Percentiles rank a stretch among this genome's conserved stretches.
phyloP scores from a whole-genome alignment of 1,140 invertebrate genomes.

The Heterodera schachtii region DNA sequence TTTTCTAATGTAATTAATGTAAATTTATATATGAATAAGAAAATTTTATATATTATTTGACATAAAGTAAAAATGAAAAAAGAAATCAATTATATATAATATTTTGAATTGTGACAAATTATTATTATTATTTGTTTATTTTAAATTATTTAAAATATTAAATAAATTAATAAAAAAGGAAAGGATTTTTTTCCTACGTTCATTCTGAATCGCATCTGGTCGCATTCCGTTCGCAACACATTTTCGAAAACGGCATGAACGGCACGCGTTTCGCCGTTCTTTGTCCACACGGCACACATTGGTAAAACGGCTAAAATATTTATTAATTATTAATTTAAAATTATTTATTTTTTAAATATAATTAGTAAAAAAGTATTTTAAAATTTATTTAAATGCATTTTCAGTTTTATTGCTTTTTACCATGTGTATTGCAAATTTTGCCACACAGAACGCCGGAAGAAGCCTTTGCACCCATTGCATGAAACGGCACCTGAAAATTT shows the following conservation, averaged over 20 bases:
- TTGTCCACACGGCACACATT: constrained; percentile 22
- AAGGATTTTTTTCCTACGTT: background rate
- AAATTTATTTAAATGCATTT: too few relatives aligned
- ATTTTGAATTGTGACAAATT: too few relatives aligned
- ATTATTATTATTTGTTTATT: too few relatives aligned
- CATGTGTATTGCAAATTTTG: constrained; percentile 28
- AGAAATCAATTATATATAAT: too few relatives aligned
- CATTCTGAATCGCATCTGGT: constrained; percentile 27
- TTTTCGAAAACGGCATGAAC: constrained; percentile 19
- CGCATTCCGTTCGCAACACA: constrained; percentile 16
- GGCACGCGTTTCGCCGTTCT: constrained; percentile 6
- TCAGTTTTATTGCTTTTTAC: background rate
- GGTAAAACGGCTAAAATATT: constrained; percentile 19
- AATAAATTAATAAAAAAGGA: too few relatives aligned
- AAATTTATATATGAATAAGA: too few relatives aligned
- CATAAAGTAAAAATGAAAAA: too few relatives aligned
- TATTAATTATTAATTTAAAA: background rate
- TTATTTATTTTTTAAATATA: background rate
- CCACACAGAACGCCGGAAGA: constrained; percentile 29
- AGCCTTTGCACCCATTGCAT: constrained; percentile 38
- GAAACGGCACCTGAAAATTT: constrained; percentile 22
- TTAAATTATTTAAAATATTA: too few relatives aligned
- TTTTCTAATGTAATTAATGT: too few relatives aligned
- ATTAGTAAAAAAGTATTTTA: background rate
- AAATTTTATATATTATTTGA: too few relatives aligned